Evolutionary conservation across 2,113 vertebrate genomes (phyloP).

Genomic region (Phrynosoma blainvillii): DNA sequence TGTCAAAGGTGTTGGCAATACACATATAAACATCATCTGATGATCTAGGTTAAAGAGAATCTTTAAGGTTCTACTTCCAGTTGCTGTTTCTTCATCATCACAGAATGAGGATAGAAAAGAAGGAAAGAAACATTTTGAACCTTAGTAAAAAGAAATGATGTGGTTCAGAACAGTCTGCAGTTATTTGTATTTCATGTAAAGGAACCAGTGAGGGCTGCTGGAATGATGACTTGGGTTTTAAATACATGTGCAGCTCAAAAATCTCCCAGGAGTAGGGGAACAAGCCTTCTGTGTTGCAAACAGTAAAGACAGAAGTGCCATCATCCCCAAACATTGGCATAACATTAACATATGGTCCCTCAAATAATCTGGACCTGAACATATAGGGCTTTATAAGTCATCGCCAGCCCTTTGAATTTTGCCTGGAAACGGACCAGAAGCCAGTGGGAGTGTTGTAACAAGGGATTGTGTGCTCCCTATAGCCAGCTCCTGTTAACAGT

Average conservation of each 20-base stretch:
- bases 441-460: too few species aligned
- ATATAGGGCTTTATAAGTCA: too few species aligned
- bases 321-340: too few species aligned
- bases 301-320: too few species aligned
- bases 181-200: constrained; percentile 27
- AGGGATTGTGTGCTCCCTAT: too few species aligned
- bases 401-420: too few species aligned
- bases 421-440: too few species aligned
- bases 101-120: background rate
- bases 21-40: background rate
- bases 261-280: too few species aligned
- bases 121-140: background rate
- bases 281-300: too few species aligned
- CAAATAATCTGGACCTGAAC: too few species aligned
- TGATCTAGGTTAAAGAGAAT: background rate
- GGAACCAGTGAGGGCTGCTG: background rate
- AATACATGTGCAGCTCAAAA: background rate
- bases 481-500: too few species aligned
- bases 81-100: background rate
- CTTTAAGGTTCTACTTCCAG: background rate
- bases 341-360: too few species aligned
- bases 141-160: background rate
- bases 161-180: constrained; percentile 31
- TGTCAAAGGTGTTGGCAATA: background rate
- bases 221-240: background rate